Base-by-base conservation (phyloP, 2,797 vertebrate genomes). In the Hippopotamyrus pictus region DNA sequence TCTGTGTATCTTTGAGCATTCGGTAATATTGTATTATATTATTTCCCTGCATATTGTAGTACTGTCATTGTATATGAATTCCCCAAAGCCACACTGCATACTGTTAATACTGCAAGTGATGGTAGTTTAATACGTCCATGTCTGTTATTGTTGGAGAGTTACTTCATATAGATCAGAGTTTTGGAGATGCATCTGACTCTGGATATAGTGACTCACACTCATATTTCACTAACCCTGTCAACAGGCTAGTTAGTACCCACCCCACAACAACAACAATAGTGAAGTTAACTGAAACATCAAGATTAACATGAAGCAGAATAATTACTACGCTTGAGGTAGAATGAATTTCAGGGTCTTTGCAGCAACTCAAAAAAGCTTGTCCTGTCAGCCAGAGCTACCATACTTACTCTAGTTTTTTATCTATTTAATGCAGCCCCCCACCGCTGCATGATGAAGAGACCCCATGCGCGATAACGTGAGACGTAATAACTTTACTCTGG, bases 401-500 rank as follows among this genome's bases (percentile, higher is more conserved):
- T 25, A 88, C 59, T 12, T 48, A 17, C 87, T 88, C 19, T 22
- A 12, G 12, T 5, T 62, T 69, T 88, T 48, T 57, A 44, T 44
- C 86, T 50, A 41, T 29, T 65, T 88, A 44, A 69, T 88, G n/a
- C 22, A 51, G n/a, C 48, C 59, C 86, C 57, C 44, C 89, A 87
- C 54, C 92, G 91, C 91, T 91, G 82, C 93, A 91, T 92, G 91
- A 92, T 91, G 92, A 90, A 91, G 89, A 92, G 92, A 92, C 90
- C 92, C 92, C 91, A 90, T 53, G 46, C 86, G 89, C 86, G 46
- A 46, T 89, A 90, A 89, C 91, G 91, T 91, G 92, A 90, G 90
- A 92, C 91, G 91, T 92, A 91, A 93, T 93, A 92, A 90, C 92
- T 92, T 93, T 91, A 92, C 91, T 90, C 90, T 79, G 90, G 89